These are phyloP conservation scores for Harpagoxenus sublaevis DNA, from an alignment of 2,888 invertebrate genomes.

Conservation along the genomic window DNA sequence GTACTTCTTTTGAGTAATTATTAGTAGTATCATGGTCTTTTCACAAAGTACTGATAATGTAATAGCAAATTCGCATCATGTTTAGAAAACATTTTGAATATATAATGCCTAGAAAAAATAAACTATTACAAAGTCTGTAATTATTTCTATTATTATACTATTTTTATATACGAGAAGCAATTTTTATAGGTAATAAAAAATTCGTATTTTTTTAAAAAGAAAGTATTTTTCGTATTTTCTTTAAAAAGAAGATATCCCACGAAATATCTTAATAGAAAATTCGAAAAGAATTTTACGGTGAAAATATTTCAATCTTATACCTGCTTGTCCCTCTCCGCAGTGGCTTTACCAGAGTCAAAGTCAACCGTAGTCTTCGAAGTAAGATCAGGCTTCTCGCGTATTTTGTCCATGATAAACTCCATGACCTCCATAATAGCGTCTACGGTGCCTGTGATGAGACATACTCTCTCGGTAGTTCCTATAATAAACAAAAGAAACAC, in stretches of 20 bases:
- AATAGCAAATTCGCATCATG: not conserved
- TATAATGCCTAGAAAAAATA: not conserved
- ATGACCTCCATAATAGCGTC: slow-evolving; percentile 96
- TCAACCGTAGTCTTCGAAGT: slow-evolving; percentile 92
- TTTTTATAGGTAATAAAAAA: not conserved
- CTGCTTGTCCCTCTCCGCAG: slow-evolving; percentile 96
- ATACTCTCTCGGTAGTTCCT: slow-evolving; percentile 98
- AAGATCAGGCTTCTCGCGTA: slow-evolving; percentile 97
- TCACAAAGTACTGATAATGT: not conserved
- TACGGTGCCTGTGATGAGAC: slow-evolving; percentile 96
- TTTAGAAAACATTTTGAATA: not conserved
- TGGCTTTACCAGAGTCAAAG: slow-evolving; percentile 92
- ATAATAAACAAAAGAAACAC: slow-evolving; percentile 75
- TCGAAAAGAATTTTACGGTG: not conserved
- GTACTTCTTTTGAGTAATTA: not conserved
- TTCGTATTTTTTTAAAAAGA: not conserved
- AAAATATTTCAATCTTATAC: slow-evolving; percentile 78
- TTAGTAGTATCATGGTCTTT: not conserved
- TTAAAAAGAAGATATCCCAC: not conserved
- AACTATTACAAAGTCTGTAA: not conserved
- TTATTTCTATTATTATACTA: not conserved
- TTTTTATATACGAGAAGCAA: not conserved
- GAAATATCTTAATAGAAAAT: not conserved
- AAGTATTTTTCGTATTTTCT: not conserved
- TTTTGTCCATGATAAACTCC: slow-evolving; percentile 98